Conservation (phyloP, 1,140 invertebrate genomes). For the Drosophila arawakana region DNA sequence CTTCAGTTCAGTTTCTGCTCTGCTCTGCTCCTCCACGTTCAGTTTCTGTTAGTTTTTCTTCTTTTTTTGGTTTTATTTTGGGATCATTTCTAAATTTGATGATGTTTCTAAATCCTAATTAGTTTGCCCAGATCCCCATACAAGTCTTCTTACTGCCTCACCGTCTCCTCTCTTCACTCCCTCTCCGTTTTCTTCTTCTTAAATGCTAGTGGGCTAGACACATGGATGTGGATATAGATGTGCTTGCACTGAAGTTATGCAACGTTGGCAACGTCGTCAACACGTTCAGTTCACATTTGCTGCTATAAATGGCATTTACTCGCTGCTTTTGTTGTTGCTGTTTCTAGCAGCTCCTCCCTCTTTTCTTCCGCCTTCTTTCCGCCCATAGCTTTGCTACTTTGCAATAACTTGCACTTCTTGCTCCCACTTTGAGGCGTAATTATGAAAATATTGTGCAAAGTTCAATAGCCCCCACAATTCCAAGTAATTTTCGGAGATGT, state of each 20-base stretch:
- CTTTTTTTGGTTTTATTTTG: constrained; percentile 66
- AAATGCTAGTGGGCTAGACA: constrained; percentile 75
- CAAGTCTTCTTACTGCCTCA: not conserved
- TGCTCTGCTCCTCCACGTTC: constrained; percentile 43
- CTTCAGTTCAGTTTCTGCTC: constrained; percentile 7
- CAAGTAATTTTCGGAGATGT: constrained; percentile 35
- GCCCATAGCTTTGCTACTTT: constrained; percentile 15
- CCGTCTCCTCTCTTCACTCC: not conserved
- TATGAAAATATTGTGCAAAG: constrained; percentile 67
- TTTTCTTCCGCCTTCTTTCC: not conserved
- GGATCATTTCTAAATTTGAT: constrained; percentile 76
- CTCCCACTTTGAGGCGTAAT: constrained; percentile 51
- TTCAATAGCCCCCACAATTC: constrained; percentile 33
- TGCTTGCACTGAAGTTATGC: constrained; percentile 57
- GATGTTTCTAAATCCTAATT: constrained; percentile 82
- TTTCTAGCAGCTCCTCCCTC: constrained; percentile 8
- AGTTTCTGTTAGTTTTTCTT: constrained; percentile 7
- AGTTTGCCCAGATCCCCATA: constrained; percentile 60
- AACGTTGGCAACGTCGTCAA: constrained; percentile 59
- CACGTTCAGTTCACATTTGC: constrained; percentile 74
- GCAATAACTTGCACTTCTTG: constrained; percentile 40
- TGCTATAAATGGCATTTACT: constrained; percentile 78
- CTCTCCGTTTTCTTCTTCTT: not conserved
- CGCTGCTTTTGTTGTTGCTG: constrained; percentile 24
- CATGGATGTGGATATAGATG: constrained; percentile 38